Base-by-base conservation (phyloP, 2,113 vertebrate species). In the Chaetodon trifascialis region DNA sequence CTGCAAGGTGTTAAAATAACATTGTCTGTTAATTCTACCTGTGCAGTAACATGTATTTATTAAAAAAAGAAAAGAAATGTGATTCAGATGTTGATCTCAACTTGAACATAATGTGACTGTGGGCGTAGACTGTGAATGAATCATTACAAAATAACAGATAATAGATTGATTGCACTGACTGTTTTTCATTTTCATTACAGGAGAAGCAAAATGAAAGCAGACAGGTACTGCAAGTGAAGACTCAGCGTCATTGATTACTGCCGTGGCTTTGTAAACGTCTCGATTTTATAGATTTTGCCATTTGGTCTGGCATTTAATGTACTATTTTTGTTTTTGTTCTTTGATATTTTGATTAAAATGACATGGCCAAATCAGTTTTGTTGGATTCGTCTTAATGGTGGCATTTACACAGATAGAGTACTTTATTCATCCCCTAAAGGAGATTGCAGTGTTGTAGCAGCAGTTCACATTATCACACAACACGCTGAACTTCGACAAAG, bases 151-250 rank as follows among this genome's bases (percentile, higher is more conserved):
- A 44, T 49, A 40, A 47, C 51, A 46, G 59, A 42, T 34, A 30
- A 30, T 52, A 12, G 8, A 25, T 51, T 23, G 44, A 51, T 60
- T 44, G 16, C 25, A 51, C 25, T 73, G 1, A 79, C 7, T 34
- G 5, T 73, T 7, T 23, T 30, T 83, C 55, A 7, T 68, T 83
- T 51, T 79, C 55, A 25, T 71, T 93, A 52, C 81, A 99, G 98
- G 97, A 97, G 98, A 96, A 94, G 97, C 86, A 97, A 98, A 94
- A 95, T 99, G 97, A 99, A 99, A 95, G 98, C 98, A 0, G 97
- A 99, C 87, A 90, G 98, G 92, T 99, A 99, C 94, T 99, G 98
- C 96, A 99, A 99, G 93, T 99, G 94, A 98, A 86, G 72, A 60
- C 6, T 55, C 47, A 25, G 5, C 21, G 65, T 5, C 36, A 3